Percentiles rank a stretch among this genome's conserved stretches.
phyloP scores from a whole-genome alignment of 1,140 invertebrate species.

The Paralvinella palmiformis region DNA sequence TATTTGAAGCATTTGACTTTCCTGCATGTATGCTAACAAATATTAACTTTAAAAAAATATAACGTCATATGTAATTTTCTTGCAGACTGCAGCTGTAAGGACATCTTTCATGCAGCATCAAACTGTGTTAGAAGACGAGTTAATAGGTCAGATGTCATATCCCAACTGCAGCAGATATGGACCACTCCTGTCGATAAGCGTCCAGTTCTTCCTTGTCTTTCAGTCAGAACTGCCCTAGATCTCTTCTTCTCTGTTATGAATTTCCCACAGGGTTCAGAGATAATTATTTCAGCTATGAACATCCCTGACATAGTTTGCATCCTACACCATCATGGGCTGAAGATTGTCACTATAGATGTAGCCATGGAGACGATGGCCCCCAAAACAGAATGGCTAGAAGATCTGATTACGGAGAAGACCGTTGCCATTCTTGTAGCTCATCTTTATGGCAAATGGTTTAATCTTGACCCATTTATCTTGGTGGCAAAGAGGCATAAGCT shows the following conservation, averaged over 20 bases:
- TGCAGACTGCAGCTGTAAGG: no score
- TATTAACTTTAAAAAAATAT: no score
- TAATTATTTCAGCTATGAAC: conserved; percentile 50
- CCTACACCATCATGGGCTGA: conserved; percentile 38
- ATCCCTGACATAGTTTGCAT: conserved; percentile 48
- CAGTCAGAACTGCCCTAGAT: conserved; percentile 45
- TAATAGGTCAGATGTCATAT: no score
- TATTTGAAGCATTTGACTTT: no score
- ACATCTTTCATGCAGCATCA: no score
- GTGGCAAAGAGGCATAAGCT: conserved; percentile 36
- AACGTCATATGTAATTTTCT: no score
- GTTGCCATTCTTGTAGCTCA: conserved; percentile 47
- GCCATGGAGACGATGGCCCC: conserved; percentile 41
- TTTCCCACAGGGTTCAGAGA: conserved; percentile 45
- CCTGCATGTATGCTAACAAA: no score
- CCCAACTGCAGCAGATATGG: conserved; percentile 34
- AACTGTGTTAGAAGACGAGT: no score
- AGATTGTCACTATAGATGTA: conserved; percentile 44
- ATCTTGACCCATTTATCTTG: conserved; percentile 39
- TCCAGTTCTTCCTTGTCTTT: conserved; percentile 39
- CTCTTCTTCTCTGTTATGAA: conserved; percentile 39
- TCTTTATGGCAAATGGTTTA: conserved; percentile 42
- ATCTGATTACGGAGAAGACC: conserved; percentile 39
- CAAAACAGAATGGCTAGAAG: conserved; percentile 37
- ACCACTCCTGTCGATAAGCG: conserved; percentile 31